A percentile compares a stretch with the other conserved stretches of the same genome.
phyloP scores from a whole-genome alignment of 2,888 invertebrate species.

The Leptopterna dolabrata region DNA sequence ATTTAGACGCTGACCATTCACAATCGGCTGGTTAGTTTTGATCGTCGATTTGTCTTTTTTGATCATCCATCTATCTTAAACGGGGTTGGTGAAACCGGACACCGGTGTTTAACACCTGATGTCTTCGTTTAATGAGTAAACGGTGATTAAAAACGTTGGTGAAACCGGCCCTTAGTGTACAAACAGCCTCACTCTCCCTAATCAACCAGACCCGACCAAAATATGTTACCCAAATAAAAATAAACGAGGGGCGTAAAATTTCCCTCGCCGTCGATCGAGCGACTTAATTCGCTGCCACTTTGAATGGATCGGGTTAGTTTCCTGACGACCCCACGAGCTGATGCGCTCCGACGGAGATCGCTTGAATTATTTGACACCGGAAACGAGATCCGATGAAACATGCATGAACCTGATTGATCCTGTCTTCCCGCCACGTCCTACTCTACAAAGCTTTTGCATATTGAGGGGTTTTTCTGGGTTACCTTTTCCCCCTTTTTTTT shows the following conservation, averaged over 20 bases:
- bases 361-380: conserved; percentile 37
- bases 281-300: conserved; percentile 2
- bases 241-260: not conserved
- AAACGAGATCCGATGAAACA: conserved; percentile 34
- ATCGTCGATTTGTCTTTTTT: too few species aligned
- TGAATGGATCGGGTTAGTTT: not conserved
- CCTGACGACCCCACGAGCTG: not conserved
- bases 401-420: conserved; percentile 40
- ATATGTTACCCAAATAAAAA: not conserved
- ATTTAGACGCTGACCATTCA: too few species aligned
- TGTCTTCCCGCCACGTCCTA: not conserved
- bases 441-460: conserved; percentile 40
- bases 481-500: not conserved
- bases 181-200: too few species aligned
- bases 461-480: conserved; percentile 27
- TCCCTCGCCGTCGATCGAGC: not conserved
- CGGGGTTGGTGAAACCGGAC: too few species aligned
- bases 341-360: not conserved
- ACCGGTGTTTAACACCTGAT: too few species aligned
- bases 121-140: too few species aligned
- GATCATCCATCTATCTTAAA: too few species aligned
- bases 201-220: too few species aligned
- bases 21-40: too few species aligned
- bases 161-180: too few species aligned
- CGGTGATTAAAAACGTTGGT: too few species aligned